Conservation (phyloP, 2,797 vertebrate genomes). For the Chelonia mydas region DNA sequence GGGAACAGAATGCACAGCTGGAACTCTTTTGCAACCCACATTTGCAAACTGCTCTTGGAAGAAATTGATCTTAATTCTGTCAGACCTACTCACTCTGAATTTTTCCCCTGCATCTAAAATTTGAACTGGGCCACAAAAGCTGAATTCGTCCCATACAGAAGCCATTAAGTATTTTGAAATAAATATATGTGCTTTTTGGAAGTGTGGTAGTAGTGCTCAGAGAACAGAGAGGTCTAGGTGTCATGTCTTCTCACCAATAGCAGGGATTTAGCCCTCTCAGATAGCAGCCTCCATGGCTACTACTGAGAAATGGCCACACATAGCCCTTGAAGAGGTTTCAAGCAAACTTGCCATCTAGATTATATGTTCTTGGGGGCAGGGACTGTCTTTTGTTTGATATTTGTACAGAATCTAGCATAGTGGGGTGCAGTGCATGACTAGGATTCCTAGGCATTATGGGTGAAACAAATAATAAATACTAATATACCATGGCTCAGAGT, state of each 20-base stretch:
- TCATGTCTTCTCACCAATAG: not conserved
- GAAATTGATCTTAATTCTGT: not conserved
- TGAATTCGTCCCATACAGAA: not conserved
- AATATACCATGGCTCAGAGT: not conserved
- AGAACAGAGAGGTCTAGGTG: not conserved
- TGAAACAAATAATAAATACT: not conserved
- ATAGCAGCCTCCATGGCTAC: not conserved
- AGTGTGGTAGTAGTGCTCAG: not conserved
- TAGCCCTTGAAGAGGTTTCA: not conserved
- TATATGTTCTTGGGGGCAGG: not conserved
- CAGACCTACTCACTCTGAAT: not conserved
- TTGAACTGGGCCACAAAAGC: not conserved
- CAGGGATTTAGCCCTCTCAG: not conserved
- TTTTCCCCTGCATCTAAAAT: not conserved
- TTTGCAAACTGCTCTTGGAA: not conserved
- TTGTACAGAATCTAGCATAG: not conserved
- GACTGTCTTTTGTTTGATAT: not conserved
- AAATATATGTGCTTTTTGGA: not conserved
- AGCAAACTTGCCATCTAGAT: rapidly evolving
- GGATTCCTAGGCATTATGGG: not conserved
- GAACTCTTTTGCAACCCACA: not conserved
- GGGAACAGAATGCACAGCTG: not conserved
- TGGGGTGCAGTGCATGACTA: rapidly evolving
- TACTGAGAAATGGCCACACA: not conserved
- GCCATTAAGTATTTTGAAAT: not conserved